A percentile compares a stretch with the other conserved stretches of the same genome.
phyloP scores from a whole-genome alignment of 2,113 vertebrate genomes.

The Plecotus auritus region DNA sequence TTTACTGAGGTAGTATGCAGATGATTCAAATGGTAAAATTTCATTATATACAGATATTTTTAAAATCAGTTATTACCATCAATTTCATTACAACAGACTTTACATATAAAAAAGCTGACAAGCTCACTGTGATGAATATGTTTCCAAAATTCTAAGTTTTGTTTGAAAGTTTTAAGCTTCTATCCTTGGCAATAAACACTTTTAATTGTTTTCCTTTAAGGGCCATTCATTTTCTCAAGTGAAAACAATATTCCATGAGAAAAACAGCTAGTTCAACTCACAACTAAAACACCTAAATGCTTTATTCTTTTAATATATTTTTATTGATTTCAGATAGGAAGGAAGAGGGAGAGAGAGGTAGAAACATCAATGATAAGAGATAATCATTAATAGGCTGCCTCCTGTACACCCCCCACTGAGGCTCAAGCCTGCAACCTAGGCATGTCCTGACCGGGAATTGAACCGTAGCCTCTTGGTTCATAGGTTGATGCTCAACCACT shows the following conservation, averaged over 20 bases:
- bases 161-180: neutral
- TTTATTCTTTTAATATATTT: too few relatives aligned
- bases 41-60: neutral
- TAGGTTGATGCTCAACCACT: too few relatives aligned
- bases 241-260: neutral
- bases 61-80: neutral
- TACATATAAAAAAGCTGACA: neutral
- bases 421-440: too few relatives aligned
- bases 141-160: conserved; percentile 16
- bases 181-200: neutral
- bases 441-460: too few relatives aligned
- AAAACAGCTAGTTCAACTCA: neutral
- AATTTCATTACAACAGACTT: neutral
- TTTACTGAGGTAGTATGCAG: neutral
- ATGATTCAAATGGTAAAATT: neutral
- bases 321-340: too few relatives aligned
- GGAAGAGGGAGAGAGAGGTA: too few relatives aligned
- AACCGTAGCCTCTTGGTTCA: too few relatives aligned
- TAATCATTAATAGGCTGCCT: too few relatives aligned
- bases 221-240: neutral
- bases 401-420: too few relatives aligned
- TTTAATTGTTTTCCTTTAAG: neutral
- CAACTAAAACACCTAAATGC: neutral
- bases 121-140: neutral
- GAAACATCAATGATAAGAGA: too few relatives aligned